Evolutionary conservation across 1,140 invertebrate species (phyloP).

Genomic region (Linepithema humile): DNA sequence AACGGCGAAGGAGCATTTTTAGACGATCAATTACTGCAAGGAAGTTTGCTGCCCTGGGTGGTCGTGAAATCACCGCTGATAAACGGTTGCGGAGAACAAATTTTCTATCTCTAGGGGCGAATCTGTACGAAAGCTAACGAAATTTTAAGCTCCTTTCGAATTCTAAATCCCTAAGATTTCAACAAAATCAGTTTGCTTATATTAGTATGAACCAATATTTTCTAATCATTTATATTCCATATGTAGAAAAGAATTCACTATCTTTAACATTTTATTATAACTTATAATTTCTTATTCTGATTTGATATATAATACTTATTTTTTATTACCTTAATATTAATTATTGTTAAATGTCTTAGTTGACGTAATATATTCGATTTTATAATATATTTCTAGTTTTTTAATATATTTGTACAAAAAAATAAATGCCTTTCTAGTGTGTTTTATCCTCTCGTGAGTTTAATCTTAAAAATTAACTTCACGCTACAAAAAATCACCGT

Average conservation of each 20-base stretch:
- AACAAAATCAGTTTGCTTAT: background rate
- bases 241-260: background rate
- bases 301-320: background rate
- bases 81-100: constrained; percentile 21
- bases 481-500: background rate
- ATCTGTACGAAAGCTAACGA: constrained; percentile 7
- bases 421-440: background rate
- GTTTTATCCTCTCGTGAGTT: background rate
- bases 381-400: background rate
- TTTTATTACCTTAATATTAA: background rate
- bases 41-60: constrained; percentile 62
- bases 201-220: background rate
- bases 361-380: background rate
- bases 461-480: constrained; percentile 8
- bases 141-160: background rate
- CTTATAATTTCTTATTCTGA: too few relatives aligned
- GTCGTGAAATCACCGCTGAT: constrained; percentile 51
- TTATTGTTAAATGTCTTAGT: too few relatives aligned
- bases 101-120: constrained; percentile 21
- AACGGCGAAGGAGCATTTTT: constrained; percentile 49
- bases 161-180: background rate
- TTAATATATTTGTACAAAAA: background rate
- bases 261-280: background rate
- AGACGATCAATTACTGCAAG: constrained; percentile 53
- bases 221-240: background rate